Evolutionary conservation across 2,888 invertebrate species (phyloP).

Genomic region (Lucinisca nassula): DNA sequence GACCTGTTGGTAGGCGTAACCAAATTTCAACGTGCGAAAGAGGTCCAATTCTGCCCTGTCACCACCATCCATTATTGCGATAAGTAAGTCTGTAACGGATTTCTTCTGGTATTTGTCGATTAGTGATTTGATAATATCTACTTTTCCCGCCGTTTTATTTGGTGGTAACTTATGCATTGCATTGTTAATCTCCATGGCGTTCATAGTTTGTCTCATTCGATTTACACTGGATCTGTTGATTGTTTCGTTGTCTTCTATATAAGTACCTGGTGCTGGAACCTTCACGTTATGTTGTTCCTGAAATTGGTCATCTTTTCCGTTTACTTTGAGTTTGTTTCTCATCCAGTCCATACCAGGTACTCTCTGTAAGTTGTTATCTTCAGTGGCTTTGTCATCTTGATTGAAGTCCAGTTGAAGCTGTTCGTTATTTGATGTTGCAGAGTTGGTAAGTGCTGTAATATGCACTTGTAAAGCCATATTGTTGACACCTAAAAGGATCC

Average conservation of each 20-base stretch:
- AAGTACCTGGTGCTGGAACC: too few relatives aligned
- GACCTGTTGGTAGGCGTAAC: too few relatives aligned
- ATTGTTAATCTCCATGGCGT: neutral
- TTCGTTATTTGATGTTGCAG: neutral
- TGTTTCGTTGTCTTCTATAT: too few relatives aligned
- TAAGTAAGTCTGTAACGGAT: neutral
- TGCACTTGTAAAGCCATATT: neutral
- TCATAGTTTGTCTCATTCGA: neutral
- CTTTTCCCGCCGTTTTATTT: neutral
- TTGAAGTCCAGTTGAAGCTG: neutral
- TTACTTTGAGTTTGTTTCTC: too few relatives aligned
- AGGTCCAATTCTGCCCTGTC: neutral
- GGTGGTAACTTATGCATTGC: neutral
- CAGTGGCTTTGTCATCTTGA: neutral
- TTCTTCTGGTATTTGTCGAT: neutral
- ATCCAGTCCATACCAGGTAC: neutral
- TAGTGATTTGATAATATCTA: neutral
- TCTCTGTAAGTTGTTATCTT: neutral
- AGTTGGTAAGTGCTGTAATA: neutral
- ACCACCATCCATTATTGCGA: neutral
- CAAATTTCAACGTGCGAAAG: neutral
- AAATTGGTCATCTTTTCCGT: neutral
- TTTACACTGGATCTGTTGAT: too few relatives aligned
- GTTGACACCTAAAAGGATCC: too few relatives aligned
- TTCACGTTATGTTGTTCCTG: too few relatives aligned